Conservation (phyloP, 1,140 invertebrate species). For the Plectrocnemia conspersa region DNA sequence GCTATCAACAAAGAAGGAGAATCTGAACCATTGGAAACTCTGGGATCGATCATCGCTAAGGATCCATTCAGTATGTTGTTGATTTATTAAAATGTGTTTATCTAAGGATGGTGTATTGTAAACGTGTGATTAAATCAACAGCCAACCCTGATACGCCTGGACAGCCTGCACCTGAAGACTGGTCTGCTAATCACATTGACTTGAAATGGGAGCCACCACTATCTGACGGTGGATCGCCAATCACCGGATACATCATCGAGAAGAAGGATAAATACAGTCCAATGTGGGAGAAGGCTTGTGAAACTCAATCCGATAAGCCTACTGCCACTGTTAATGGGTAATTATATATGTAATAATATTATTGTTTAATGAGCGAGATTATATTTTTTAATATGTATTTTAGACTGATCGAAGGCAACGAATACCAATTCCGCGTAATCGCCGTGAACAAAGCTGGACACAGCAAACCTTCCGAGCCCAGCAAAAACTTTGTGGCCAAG, state of each 20-base stretch:
- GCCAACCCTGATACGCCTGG: slow-evolving; percentile 74
- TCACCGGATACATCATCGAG: slow-evolving; percentile 93
- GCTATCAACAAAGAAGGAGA: slow-evolving; percentile 96
- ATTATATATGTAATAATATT: slow-evolving; percentile 19
- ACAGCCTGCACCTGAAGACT: slow-evolving; percentile 81
- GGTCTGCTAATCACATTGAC: slow-evolving; percentile 87
- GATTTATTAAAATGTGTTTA: too few relatives aligned
- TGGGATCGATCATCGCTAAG: slow-evolving; percentile 88
- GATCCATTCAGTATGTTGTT: slow-evolving; percentile 93
- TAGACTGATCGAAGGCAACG: slow-evolving; percentile 87
- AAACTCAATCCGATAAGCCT: slow-evolving; percentile 68
- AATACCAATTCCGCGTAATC: slow-evolving; percentile 97
- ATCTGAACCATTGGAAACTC: slow-evolving; percentile 92
- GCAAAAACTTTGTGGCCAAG: slow-evolving; percentile 87
- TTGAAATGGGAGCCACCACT: slow-evolving; percentile 77
- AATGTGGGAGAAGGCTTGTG: slow-evolving; percentile 85
- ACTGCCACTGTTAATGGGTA: slow-evolving; percentile 72
- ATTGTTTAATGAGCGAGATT: not conserved
- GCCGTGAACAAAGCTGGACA: slow-evolving; percentile 93
- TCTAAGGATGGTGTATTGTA: too few relatives aligned
- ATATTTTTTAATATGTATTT: slow-evolving; percentile 12
- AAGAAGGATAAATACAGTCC: slow-evolving; percentile 95
- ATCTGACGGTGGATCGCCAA: slow-evolving; percentile 86
- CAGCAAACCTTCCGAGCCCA: slow-evolving; percentile 81
- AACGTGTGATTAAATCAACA: slow-evolving; percentile 27